Conservation (phyloP, 1,140 invertebrate genomes). For the Hylaeus anthracinus region DNA sequence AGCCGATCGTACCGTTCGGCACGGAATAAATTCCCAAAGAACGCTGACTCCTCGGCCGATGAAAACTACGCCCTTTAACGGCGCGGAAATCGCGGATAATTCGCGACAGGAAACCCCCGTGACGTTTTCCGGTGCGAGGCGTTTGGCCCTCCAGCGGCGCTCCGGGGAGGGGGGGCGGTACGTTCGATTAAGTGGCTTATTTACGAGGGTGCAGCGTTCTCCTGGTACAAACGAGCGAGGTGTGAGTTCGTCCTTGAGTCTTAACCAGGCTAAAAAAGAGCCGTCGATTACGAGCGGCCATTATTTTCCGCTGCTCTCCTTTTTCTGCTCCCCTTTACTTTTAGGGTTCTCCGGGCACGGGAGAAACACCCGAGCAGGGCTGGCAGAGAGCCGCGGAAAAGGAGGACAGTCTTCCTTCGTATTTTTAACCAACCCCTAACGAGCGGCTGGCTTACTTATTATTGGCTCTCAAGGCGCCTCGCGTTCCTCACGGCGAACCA, state of each 20-base stretch:
- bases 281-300: slow-evolving; percentile 48
- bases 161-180: neutral
- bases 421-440: slow-evolving; percentile 61
- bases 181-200: slow-evolving; percentile 52
- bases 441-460: slow-evolving; percentile 57
- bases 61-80: too few species aligned
- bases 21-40: too few species aligned
- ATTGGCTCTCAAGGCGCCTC: slow-evolving; percentile 42
- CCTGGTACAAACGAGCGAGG: slow-evolving; percentile 29
- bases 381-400: slow-evolving; percentile 5
- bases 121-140: neutral
- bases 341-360: too few species aligned
- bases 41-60: too few species aligned
- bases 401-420: slow-evolving; percentile 28
- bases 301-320: slow-evolving; percentile 42
- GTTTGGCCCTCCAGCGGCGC: too few species aligned
- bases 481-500: slow-evolving; percentile 23
- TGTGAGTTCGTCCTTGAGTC: slow-evolving; percentile 24
- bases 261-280: slow-evolving; percentile 42
- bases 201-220: slow-evolving; percentile 30
- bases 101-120: neutral
- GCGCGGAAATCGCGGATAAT: neutral
- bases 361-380: too few species aligned
- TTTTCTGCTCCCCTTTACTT: too few species aligned
- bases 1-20: too few species aligned